Evolutionary conservation across 2,797 vertebrate species (phyloP).

Genomic region (Pagetopsis macropterus): DNA sequence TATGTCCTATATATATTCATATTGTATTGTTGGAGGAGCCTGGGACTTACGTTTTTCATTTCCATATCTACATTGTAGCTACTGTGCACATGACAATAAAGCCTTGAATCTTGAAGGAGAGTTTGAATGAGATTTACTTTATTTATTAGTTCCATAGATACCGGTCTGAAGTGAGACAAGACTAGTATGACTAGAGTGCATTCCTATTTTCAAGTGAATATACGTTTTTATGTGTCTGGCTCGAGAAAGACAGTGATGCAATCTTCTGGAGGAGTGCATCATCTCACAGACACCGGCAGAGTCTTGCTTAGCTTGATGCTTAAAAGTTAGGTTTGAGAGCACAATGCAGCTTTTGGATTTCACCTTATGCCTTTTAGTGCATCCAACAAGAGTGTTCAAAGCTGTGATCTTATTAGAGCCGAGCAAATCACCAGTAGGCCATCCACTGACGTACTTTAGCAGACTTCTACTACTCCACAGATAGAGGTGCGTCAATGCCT

Average conservation of each 20-base stretch:
- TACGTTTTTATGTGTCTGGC: constrained; percentile 12
- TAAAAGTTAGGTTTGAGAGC: constrained; percentile 11
- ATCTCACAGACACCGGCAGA: neutral
- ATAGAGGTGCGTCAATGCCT: neutral
- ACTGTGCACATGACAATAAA: too few relatives aligned
- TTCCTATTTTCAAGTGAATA: neutral
- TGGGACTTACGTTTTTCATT: too few relatives aligned
- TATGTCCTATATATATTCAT: too few relatives aligned
- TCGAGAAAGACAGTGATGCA: constrained; percentile 12
- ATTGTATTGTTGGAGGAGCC: too few relatives aligned
- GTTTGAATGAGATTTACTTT: constrained; percentile 7
- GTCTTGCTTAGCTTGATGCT: constrained; percentile 11
- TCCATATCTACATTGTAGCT: too few relatives aligned
- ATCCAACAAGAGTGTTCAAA: constrained; percentile 33
- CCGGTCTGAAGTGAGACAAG: neutral
- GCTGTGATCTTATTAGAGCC: constrained; percentile 40
- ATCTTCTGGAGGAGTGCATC: neutral
- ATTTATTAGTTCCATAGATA: neutral
- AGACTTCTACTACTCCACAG: constrained; percentile 13
- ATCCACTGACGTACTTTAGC: constrained; percentile 32
- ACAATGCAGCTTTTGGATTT: neutral
- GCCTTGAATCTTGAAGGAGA: too few relatives aligned
- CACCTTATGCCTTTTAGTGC: constrained; percentile 29
- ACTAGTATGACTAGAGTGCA: neutral
- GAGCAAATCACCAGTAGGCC: constrained; percentile 32